Conservation (phyloP, 2,888 invertebrate genomes). For the Thymelicus acteon region DNA sequence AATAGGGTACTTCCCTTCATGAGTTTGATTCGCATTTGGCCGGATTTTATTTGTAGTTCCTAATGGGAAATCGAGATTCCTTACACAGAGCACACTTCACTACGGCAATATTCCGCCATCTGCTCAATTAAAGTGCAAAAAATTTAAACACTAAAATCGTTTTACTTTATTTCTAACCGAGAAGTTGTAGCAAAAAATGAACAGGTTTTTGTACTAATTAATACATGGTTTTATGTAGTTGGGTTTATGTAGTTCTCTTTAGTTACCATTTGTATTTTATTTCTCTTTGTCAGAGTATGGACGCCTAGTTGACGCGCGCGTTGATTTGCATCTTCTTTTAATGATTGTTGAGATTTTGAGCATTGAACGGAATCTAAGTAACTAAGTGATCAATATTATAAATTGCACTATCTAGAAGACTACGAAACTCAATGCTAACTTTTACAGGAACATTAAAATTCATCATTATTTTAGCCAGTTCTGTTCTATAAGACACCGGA, state of each 20-base stretch:
- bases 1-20: too few relatives aligned
- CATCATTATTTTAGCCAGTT: background rate
- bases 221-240: background rate
- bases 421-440: too few relatives aligned
- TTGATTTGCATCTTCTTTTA: slow-evolving; percentile 13
- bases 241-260: background rate
- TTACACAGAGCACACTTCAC: too few relatives aligned
- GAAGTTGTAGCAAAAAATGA: background rate
- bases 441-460: background rate
- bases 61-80: too few relatives aligned
- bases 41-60: too few relatives aligned
- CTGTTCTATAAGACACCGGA: too few relatives aligned
- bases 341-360: slow-evolving; percentile 12
- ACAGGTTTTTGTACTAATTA: background rate
- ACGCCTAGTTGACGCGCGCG: slow-evolving; percentile 1
- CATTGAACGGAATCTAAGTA: too few relatives aligned
- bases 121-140: too few relatives aligned
- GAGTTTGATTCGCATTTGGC: too few relatives aligned
- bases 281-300: slow-evolving; percentile 18
- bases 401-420: too few relatives aligned
- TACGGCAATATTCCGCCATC: too few relatives aligned
- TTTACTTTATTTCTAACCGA: background rate
- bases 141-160: background rate
- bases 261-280: slow-evolving; percentile 14
- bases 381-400: too few relatives aligned